Evolutionary conservation across 2,888 invertebrate species (phyloP), one percentile per base, ranked within the genome.

Genomic region (Ariolimax columbianus): DNA sequence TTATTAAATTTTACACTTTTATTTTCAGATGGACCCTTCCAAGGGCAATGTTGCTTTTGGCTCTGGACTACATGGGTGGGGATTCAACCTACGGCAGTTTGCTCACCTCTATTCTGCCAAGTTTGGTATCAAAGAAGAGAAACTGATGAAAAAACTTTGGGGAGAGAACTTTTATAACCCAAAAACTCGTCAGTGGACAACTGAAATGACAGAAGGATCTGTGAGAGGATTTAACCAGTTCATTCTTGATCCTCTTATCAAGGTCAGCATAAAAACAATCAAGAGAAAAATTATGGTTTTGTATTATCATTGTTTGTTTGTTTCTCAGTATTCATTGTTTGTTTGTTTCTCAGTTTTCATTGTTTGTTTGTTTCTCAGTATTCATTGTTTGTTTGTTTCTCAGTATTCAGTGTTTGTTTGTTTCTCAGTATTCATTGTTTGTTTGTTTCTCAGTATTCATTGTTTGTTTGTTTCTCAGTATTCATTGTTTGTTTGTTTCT

Each of bases 51-150:
- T 99, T 87, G 99, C 99, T 93, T 99, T 99, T 94, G 99, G 99
- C 88, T 99, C 99, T n/a, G 99, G 99, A 93, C 97, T 99, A 88
- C 99, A 99, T 95, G 99, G 99, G 89, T 99, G 99, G 99, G 99
- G 99, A 72, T 99, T 99, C 95, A 99, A 99, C 89, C 96, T 99
- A 89, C 99, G 99, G 95, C 99, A 99, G 95, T 99, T 99, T 95
- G 96, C 99, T 66, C 98, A 99, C 95, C 98, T 99, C 97, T 99
- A 99, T 94, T 97, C 99, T 40, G 97, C 97, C 94, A 99, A 99
- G 95, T 99, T 99, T 96, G 98, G 98, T 95, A 85, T 89, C 97
- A 91, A 92, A 77, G 92, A 99, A 95, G 97, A 97, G 82, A 99
- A 99, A 95, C 96, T 99, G 92, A 99, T 99, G 99, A 98, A 97